phyloP scores from a whole-genome alignment of 2,888 invertebrate genomes.

The Chrysomela aeneicollis region DNA sequence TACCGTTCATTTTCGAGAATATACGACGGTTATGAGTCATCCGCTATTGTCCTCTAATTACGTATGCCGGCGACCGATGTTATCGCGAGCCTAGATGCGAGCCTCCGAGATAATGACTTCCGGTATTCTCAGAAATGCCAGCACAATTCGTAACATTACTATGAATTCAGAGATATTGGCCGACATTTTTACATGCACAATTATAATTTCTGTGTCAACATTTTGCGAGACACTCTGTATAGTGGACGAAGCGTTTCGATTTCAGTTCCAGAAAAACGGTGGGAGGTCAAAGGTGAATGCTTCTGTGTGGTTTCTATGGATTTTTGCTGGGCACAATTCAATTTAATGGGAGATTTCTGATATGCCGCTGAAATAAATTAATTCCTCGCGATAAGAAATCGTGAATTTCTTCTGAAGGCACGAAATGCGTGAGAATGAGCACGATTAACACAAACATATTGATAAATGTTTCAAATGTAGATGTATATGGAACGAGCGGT shows the following conservation, averaged over 20 bases:
- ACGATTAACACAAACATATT: conserved; percentile 20
- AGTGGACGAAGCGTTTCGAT: conserved; percentile 6
- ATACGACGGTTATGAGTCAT: too few relatives aligned
- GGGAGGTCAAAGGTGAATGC: conserved; percentile 22
- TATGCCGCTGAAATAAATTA: conserved; percentile 23
- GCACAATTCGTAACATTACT: too few relatives aligned
- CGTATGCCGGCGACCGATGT: too few relatives aligned
- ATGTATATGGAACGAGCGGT: not conserved
- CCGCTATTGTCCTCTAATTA: too few relatives aligned
- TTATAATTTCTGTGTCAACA: too few relatives aligned
- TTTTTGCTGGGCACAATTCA: conserved; percentile 20
- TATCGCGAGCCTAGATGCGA: too few relatives aligned
- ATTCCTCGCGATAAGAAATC: conserved; percentile 25
- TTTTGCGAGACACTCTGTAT: not conserved
- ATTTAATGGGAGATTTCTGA: conserved; percentile 22
- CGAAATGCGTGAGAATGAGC: conserved; percentile 24
- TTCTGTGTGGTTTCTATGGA: conserved; percentile 21
- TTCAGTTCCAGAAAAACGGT: conserved; percentile 18
- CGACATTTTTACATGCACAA: too few relatives aligned
- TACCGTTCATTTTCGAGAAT: too few relatives aligned
- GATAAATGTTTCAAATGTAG: not conserved
- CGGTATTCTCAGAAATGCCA: too few relatives aligned
- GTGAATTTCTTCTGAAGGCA: conserved; percentile 20
- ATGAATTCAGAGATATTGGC: too few relatives aligned
- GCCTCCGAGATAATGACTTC: too few relatives aligned